Base-by-base conservation (phyloP, 2,888 invertebrate species). In the Empis livida region DNA sequence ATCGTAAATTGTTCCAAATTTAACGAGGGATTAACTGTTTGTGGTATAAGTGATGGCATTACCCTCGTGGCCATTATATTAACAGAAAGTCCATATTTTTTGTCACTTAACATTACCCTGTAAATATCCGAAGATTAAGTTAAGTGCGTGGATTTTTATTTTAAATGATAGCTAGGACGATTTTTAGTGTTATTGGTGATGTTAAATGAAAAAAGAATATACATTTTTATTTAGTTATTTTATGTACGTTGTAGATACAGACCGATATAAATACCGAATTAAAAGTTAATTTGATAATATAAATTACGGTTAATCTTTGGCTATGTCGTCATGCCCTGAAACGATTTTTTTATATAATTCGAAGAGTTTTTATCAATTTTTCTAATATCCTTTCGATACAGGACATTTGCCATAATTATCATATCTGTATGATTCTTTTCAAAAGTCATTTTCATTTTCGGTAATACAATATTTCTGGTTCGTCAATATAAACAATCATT, bases 21-120 rank as follows among this genome's bases (percentile, higher is more conserved):
- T 52, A 91, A 73, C 39, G 81, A 78, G 13, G 92, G 89, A 70
- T 93, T 94, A 49, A 95, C 84, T 2, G 92, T 87, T 65, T 91
- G 91, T 16, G 95, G 95, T 49, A 93, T 81, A 46, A 96, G 75
- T 13, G 88, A 80, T 9, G 95, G 95, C 79, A 96, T 86, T 60
- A 94, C 90, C 63, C 88, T 82, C 11, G 88, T 91, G 4, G 95
- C 95, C 82, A 96, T 88, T 59, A 93, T 75, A 64, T 84, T 90
- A 43, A 92, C 83, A 5, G 88, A 87, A 55, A 96, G 72, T 38
- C 91, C 93, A 68, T 88, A 94, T 63, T 84, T 88, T 68, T 86
- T 87, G 69, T 95, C 93, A 63, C 81, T 79, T 57, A 95, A 74
- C 83, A 95, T 84, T 61, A 86, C 76, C 61, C 87, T 83, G 73